Evolutionary conservation across 2,888 invertebrate species (phyloP).

Genomic region (Steromphala cineraria): DNA sequence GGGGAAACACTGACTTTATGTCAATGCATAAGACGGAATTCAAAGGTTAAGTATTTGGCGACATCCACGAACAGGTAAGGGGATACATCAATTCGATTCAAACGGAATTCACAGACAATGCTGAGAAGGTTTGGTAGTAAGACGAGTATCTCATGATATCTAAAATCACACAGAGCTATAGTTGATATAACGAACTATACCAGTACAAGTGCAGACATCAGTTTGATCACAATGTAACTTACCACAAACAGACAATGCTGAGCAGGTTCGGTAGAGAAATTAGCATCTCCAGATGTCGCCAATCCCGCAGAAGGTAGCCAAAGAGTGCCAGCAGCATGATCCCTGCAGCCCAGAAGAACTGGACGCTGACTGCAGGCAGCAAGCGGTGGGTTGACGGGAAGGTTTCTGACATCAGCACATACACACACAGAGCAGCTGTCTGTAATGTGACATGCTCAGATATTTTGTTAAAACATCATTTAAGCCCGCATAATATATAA

Average conservation of each 20-base stretch:
- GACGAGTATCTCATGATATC: no score
- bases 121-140: no score
- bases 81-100: no score
- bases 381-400: constrained; percentile 55
- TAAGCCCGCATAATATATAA: no score
- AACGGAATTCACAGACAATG: no score
- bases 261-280: constrained; percentile 59
- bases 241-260: constrained; percentile 56
- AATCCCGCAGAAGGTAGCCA: constrained; percentile 59
- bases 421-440: constrained; percentile 61
- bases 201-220: background rate
- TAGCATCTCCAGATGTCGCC: constrained; percentile 59
- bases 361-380: constrained; percentile 56
- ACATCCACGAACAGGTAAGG: no score
- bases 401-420: constrained; percentile 61
- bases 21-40: no score
- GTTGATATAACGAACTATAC: no score
- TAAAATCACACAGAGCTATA: no score
- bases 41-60: no score
- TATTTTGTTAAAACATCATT: no score
- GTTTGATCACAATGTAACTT: constrained; percentile 18
- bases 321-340: constrained; percentile 58
- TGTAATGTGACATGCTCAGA: constrained; percentile 34
- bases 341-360: constrained; percentile 63
- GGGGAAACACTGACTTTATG: no score